Conservation (phyloP, 37 sponge, comb jelly and placozoan species). For the Agelas oroides region DNA sequence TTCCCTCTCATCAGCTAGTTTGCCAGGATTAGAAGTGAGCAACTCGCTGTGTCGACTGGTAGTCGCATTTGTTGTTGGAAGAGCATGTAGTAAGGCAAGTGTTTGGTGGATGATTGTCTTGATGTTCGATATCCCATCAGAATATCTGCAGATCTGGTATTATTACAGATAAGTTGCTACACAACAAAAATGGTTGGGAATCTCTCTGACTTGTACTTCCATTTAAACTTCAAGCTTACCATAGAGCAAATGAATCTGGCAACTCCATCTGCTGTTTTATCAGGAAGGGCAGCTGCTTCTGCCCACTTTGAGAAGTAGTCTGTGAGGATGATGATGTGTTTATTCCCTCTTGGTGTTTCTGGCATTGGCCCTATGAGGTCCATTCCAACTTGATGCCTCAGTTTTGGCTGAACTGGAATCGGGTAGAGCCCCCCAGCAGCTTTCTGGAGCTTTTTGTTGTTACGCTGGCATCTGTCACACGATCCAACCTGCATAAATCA, state of each 20-base stretch:
- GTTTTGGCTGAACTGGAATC: conserved; percentile 28
- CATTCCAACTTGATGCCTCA: conserved; percentile 51
- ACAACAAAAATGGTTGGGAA: no score
- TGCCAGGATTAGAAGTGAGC: no score
- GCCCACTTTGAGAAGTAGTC: no score
- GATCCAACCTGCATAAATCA: conserved; percentile 37
- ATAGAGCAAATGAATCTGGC: no score
- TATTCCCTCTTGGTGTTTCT: no score
- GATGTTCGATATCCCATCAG: conserved; percentile 19
- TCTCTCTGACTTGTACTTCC: no score
- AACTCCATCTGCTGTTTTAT: no score
- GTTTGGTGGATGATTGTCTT: no score
- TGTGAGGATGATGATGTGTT: no score
- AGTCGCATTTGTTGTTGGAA: no score
- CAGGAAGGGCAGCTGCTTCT: conserved; percentile 25
- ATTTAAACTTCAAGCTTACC: no score
- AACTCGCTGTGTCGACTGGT: conserved; percentile 29
- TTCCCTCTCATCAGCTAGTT: neutral
- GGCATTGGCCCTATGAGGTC: conserved; percentile 67
- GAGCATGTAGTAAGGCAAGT: no score
- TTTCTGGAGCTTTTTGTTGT: conserved; percentile 43
- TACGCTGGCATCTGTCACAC: conserved; percentile 44
- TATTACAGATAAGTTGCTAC: neutral
- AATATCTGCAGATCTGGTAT: conserved; percentile 1
- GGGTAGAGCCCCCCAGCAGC: conserved; percentile 58